Conservation (phyloP, 2,888 invertebrate species). For the Chrysolina americana region DNA sequence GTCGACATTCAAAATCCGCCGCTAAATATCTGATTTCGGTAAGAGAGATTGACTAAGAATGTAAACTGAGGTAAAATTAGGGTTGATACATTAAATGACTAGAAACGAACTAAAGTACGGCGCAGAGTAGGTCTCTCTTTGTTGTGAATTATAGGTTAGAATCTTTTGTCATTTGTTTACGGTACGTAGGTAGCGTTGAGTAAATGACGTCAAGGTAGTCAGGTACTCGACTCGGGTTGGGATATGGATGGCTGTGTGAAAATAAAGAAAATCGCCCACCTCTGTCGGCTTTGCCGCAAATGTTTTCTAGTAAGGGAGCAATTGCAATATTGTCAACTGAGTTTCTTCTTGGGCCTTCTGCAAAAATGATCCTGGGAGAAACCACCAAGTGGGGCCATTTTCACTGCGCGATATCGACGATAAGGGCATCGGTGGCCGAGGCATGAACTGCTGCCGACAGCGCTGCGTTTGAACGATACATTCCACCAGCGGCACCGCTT, state of each 20-base stretch:
- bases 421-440: conserved; percentile 65
- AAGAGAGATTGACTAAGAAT: background rate
- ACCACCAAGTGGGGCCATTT: conserved; percentile 72
- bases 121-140: background rate
- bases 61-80: background rate
- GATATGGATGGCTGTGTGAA: background rate
- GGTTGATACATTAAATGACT: background rate
- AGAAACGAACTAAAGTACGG: background rate
- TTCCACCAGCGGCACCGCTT: conserved; percentile 67
- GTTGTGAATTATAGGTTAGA: conserved; percentile 12
- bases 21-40: background rate
- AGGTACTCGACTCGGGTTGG: background rate
- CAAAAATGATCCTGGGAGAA: conserved; percentile 71
- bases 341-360: conserved; percentile 72
- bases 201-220: conserved; percentile 6
- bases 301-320: conserved; percentile 65
- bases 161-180: conserved; percentile 7
- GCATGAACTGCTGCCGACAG: conserved; percentile 63
- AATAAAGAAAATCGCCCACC: conserved; percentile 60
- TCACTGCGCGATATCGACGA: conserved; percentile 69
- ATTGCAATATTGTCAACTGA: conserved; percentile 72
- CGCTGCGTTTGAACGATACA: conserved; percentile 65
- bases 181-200: conserved; percentile 10
- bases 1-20: conserved; percentile 37
- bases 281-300: conserved; percentile 67